Evolutionary conservation across 2,888 invertebrate genomes (phyloP).

Genomic region (Apamea sordens): DNA sequence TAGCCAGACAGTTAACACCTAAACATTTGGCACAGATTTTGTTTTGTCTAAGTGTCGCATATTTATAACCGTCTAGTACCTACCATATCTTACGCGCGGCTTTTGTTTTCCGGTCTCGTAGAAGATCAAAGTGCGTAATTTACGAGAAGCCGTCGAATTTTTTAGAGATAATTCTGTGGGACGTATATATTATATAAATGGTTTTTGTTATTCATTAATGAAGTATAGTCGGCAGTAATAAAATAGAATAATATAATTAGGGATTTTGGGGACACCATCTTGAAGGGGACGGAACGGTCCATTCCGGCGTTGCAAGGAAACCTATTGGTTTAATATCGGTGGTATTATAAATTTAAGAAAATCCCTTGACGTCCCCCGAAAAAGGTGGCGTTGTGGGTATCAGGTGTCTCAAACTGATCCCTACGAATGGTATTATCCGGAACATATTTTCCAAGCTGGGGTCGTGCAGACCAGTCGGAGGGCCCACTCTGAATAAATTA

Average conservation of each 20-base stretch:
- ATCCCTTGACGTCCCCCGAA: constrained; percentile 75
- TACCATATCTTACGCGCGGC: constrained; percentile 45
- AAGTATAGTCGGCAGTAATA: constrained; percentile 57
- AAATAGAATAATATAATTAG: constrained; percentile 65
- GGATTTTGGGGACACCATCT: constrained; percentile 45
- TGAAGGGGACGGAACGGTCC: constrained; percentile 45
- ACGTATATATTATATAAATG: constrained; percentile 62
- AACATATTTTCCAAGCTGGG: constrained; percentile 85
- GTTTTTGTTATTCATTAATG: constrained; percentile 57
- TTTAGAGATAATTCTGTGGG: constrained; percentile 51
- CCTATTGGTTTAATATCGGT: constrained; percentile 65
- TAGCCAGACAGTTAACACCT: constrained; percentile 31
- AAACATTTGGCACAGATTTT: constrained; percentile 60
- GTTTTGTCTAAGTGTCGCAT: constrained; percentile 59
- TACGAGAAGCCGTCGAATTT: constrained; percentile 56
- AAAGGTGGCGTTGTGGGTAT: constrained; percentile 78
- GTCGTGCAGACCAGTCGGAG: constrained; percentile 75
- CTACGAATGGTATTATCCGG: constrained; percentile 85
- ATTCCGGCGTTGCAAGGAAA: constrained; percentile 35
- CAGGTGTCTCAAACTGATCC: constrained; percentile 88
- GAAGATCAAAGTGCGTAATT: constrained; percentile 67
- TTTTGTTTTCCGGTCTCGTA: constrained; percentile 64
- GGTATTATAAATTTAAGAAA: constrained; percentile 75
- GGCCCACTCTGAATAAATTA: constrained; percentile 87
- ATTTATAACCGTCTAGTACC: constrained; percentile 48